These are phyloP conservation scores for Drosophila baimaii DNA, from an alignment of 1,140 invertebrate species.

Conservation along the genomic window DNA sequence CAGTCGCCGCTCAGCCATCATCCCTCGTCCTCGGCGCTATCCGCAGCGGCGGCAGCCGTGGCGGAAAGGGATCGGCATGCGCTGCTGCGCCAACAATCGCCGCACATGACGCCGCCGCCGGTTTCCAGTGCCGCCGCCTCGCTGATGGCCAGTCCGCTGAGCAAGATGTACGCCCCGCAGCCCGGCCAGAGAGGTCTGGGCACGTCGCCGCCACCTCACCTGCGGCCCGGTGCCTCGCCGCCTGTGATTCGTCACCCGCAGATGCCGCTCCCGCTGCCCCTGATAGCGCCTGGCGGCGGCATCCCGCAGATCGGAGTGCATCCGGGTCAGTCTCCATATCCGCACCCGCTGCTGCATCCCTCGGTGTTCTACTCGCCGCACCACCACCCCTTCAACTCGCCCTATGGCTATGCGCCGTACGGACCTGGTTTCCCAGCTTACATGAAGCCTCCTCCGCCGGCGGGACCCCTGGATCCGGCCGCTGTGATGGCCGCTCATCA, in stretches of 20 bases:
- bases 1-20: constrained; percentile 81
- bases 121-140: constrained; percentile 84
- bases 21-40: constrained; percentile 77
- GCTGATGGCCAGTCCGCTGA: constrained; percentile 83
- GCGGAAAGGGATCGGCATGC: constrained; percentile 84
- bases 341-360: constrained; percentile 82
- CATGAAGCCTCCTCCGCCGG: constrained; percentile 80
- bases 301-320: constrained; percentile 82
- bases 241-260: constrained; percentile 84
- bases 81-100: constrained; percentile 83
- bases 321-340: constrained; percentile 83
- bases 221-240: constrained; percentile 82
- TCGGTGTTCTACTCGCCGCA: constrained; percentile 84
- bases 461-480: constrained; percentile 74
- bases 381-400: constrained; percentile 84
- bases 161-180: constrained; percentile 83
- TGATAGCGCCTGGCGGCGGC: constrained; percentile 78
- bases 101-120: constrained; percentile 84
- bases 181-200: constrained; percentile 76
- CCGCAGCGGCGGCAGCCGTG: constrained; percentile 77
- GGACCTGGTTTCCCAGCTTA: constrained; percentile 82
- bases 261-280: constrained; percentile 80
- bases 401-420: constrained; percentile 82
- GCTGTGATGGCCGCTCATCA: constrained; percentile 80
- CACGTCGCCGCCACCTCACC: constrained; percentile 84